Base-by-base conservation (phyloP, 2,113 vertebrate species). In the Siphamia tubifer region DNA sequence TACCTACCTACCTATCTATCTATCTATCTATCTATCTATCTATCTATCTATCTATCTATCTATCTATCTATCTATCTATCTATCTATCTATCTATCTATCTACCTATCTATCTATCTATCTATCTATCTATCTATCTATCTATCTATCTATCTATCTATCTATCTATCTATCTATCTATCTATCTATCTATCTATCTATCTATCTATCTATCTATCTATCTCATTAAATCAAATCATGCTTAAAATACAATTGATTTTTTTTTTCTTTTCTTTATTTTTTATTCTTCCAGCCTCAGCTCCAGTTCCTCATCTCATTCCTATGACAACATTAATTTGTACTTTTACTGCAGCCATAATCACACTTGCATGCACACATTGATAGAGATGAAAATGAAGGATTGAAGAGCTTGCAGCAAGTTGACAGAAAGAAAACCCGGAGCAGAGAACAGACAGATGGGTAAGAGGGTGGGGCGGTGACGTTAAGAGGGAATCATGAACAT, bases 381-480 rank as follows among this genome's bases (percentile, higher is more conserved):
- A 48, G 44, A 61, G 64, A 58, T 70, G 54, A 70, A 63, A 61
- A 77, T 86, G 38, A 84, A n/a, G n/a, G 44, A 75, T 64, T 49
- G 49, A 20, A 47, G 16, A 34, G 47, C 13, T 35, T 67, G 24
- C 53, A 12, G 60, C 4, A 2, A 62, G 51, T 54, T 5, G 16
- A 70, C 6, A 13, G n/a, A 43, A 40, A 42, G 32, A 72, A 36
- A 75, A 40, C 43, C 5, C 19, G 32, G 51, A 42, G 54, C 44
- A 35, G 36, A 8, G 31, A 58, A 62, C 15, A 68, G 73, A 38
- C 45, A 24, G 44, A 75, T 19, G 48, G 48, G 54, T 58, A 12
- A 28, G 68, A 39, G 45, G 48, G 35, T 17, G 23, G 39, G 53
- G 30, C 30, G 27, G 27, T 57, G 49, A 44, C 24, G 23, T 39